Base-by-base conservation (phyloP, 2,797 vertebrate genomes). In the Phataginus tetradactyla region DNA sequence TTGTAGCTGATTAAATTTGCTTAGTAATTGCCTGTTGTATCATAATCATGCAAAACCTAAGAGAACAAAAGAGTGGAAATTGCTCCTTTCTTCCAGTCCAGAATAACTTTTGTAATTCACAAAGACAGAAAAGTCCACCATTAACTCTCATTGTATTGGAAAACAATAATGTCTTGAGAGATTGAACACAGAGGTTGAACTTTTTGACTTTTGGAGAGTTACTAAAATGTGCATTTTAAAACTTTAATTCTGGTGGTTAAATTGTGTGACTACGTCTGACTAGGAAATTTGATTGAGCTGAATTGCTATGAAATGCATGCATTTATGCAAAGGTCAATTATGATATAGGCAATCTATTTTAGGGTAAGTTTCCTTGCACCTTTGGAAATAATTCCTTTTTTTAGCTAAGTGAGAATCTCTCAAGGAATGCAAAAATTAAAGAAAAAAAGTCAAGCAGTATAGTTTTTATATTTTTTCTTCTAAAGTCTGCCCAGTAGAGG, bases 1-100 rank as follows among this genome's bases (percentile, higher is more conserved):
- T 94, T 96, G n/a, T 83, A 96, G 95, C 95, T 97, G 92, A 94
- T 95, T 98, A 97, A 96, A 94, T 97, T 96, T 92, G 64, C 94
- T 98, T 98, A 95, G 97, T 77, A 97, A 95, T 95, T 96, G 85
- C 45, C 57, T 93, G 72, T 61, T 34, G 29, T 91, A 80, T 97
- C 37, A 96, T 20, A 64, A 97, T 97, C 93, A 71, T 39, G 45
- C 57, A 94, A 77, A 72, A 83, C 37, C 71, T 49, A 29, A 72
- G 92, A 97, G 74, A 87, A 96, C 83, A 95, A 96, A 97, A 72
- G 77, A 96, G 39, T 59, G 39, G 21, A 83, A 90, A 98, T 49
- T 90, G 6, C 61, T 96, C 29, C 75, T 61, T 86, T 96, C 92
- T 68, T 66, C 18, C 49, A 71, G 53, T 45, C 64, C 45, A 32